Base-by-base conservation (phyloP, 1,140 invertebrate species). In the Pseudomyrmex concolor region DNA sequence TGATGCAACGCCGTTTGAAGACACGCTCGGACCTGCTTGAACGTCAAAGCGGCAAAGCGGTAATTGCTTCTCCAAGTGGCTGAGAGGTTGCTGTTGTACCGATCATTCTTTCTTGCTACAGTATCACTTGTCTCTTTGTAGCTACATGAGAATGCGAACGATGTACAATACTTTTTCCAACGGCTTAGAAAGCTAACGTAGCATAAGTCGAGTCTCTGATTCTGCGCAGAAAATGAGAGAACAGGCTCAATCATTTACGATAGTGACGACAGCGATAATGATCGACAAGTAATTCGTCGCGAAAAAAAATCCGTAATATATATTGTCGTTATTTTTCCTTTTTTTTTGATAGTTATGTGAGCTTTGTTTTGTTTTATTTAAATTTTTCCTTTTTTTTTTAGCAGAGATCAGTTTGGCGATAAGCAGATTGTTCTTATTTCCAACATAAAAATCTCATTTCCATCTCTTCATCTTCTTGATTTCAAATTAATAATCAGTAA, bases 1-100 rank as follows among this genome's bases (percentile, higher is more conserved):
- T 99, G 77, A 96, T 98, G 93, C 97, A 97, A 90, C 96, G 98
- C 67, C 96, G 98, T 64, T 92, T 96, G 87, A 95, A 95, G 86
- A 94, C 95, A 19, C 93, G 93, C 22, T 93, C 94, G 0, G 92
- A 91, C 71, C 81, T 93, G 50, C 84, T 92, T 7, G 89, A 91
- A 76, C 90, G 92, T 68, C 92, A 92, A 15, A 91, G 78, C 66
- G 81, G 87, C 51, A 83, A 86, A 83, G 60, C 93, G n/a, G 89
- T 94, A 57, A 91, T 94, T 71, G 93, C 93, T 12, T 94, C 94
- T 55, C 92, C 90, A 66, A 94, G 94, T 92, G 93, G 93, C 91
- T 93, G 85, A 92, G 84, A 76, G 3, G 43, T 67, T 55, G 22
- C 25, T 51, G 25, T 45, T 50, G 2, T 62, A 72, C 15, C 66